Evolutionary conservation across 2,113 vertebrate species (phyloP).

Genomic region (Eptesicus fuscus): DNA sequence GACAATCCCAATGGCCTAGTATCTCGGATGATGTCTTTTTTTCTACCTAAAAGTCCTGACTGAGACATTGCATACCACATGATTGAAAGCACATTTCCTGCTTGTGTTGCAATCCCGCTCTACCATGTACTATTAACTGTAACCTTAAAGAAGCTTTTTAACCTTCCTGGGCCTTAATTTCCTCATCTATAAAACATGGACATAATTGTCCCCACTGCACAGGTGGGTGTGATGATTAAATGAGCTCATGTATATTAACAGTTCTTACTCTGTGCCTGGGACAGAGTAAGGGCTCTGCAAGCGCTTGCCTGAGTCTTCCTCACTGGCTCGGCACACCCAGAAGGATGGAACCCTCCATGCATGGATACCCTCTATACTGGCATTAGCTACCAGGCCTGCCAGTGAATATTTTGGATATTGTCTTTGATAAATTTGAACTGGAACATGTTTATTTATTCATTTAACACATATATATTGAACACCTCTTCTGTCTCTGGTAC

Average conservation of each 20-base stretch:
- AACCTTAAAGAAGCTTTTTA: background rate
- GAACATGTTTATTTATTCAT: background rate
- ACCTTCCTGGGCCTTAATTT: background rate
- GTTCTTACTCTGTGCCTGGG: background rate
- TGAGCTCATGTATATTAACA: background rate
- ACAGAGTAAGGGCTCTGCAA: background rate
- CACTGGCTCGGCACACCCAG: fast-evolving
- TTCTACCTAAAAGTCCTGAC: background rate
- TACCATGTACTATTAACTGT: background rate
- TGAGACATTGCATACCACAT: background rate
- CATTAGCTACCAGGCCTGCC: background rate
- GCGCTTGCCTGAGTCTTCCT: background rate
- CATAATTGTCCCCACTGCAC: background rate
- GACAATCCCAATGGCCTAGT: background rate
- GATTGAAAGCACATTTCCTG: background rate
- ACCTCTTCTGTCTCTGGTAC: background rate
- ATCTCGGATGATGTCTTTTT: background rate
- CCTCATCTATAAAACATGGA: background rate
- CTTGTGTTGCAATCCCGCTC: background rate
- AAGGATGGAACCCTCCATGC: background rate
- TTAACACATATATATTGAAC: background rate
- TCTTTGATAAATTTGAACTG: background rate
- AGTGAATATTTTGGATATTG: background rate
- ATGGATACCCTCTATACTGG: background rate
- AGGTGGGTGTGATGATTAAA: background rate